These are phyloP conservation scores for Eupithecia abbreviata DNA, from an alignment of 2,888 invertebrate species.

Conservation along the genomic window DNA sequence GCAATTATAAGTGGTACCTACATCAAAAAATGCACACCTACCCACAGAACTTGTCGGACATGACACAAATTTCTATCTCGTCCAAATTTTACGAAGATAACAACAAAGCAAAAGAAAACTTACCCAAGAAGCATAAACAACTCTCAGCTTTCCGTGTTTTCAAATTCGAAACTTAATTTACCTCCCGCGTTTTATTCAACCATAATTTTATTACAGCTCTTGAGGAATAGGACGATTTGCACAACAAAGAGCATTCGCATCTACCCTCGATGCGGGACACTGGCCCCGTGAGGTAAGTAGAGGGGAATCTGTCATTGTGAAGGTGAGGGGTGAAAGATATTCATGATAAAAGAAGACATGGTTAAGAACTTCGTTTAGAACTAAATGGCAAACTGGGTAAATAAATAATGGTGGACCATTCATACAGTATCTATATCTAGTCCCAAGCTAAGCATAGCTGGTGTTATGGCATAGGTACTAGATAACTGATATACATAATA, in stretches of 20 bases:
- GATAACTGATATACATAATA: too few species aligned
- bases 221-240: slow-evolving; percentile 33
- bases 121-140: slow-evolving; percentile 19
- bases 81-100: not conserved
- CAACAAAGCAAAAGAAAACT: slow-evolving; percentile 3
- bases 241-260: slow-evolving; percentile 42
- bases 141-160: slow-evolving; percentile 13
- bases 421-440: too few species aligned
- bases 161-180: slow-evolving; percentile 34
- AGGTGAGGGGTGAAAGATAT: slow-evolving; percentile 6
- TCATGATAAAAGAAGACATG: not conserved
- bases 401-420: too few species aligned
- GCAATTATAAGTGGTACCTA: too few species aligned
- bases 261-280: slow-evolving; percentile 47
- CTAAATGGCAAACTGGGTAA: too few species aligned
- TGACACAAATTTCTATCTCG: not conserved
- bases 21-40: not conserved
- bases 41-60: too few species aligned
- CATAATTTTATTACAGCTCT: slow-evolving; percentile 40
- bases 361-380: not conserved
- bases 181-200: slow-evolving; percentile 35
- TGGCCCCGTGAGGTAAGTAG: slow-evolving; percentile 41
- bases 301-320: not conserved
- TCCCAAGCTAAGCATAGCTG: too few species aligned
- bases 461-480: too few species aligned